Base-by-base conservation (phyloP, 2,888 invertebrate species). In the Microplitis manilae region DNA sequence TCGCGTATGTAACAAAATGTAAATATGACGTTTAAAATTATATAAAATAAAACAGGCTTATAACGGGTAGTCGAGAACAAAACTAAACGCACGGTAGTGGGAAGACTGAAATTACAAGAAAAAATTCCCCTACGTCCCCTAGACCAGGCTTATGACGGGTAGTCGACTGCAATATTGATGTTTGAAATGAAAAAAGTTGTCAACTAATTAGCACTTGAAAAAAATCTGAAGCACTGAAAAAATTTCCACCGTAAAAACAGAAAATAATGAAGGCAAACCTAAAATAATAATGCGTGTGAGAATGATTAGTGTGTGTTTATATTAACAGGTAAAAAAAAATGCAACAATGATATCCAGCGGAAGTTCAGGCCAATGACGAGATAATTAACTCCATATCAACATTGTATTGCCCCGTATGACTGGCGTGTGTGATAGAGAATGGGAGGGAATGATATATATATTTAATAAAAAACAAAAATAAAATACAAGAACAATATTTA, bases 371-470 rank as follows among this genome's bases (percentile, higher is more conserved):
- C 60, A 68, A 38, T 68, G 75, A 60, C 39, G 68, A 75, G 75
- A 68, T 67, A 68, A 68, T 30, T 38, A 6, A 39, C 8, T 20
- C 15, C 40, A 68, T 68, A 68, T 68, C 20, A 41, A 41, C 50
- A 50, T 20, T 17, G 62, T 72, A 9, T 62, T 60, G 6, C 20
- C 38, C 7, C n/a, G 61, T 50, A 5, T 73, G 50, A 20, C 15
- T 65, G 38, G 67, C 69, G 59, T 76, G 61, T 74, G 74, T 72
- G 74, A 61, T 17, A 60, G 67, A 75, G 64, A 73, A 65, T 59
- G 67, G 69, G 69, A 76, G 50, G 50, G 50, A 13, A 13, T 50
- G 50, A 50, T 50, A 50, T 50, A 13, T 30, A 50, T 50, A 13
- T 50, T 50, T 13, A 50, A 13, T 50, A 50, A 50, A 13, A 9